Conservation (phyloP, 2,113 vertebrate species). For the Oryzias melastigma region DNA sequence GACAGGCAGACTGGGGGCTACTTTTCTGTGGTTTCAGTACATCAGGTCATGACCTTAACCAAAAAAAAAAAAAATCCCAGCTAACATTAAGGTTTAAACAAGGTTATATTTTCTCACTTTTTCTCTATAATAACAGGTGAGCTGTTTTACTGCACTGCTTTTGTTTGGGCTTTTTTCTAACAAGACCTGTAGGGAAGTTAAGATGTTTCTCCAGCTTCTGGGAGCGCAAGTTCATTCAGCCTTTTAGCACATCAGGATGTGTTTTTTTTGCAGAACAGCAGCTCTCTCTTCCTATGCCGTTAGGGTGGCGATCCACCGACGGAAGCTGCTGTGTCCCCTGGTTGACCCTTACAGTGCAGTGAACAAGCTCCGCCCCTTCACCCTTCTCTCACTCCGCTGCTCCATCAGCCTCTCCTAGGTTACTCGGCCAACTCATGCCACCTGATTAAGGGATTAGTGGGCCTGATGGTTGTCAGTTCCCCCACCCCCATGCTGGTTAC, state of each 20-base stretch:
- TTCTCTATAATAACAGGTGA: slow-evolving; percentile 56
- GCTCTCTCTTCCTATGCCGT: slow-evolving; percentile 36
- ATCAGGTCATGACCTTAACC: slow-evolving; percentile 56
- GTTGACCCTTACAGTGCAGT: slow-evolving; percentile 69
- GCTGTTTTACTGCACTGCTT: slow-evolving; percentile 34
- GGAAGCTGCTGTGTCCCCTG: slow-evolving; percentile 71
- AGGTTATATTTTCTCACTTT: slow-evolving; percentile 33
- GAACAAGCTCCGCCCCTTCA: slow-evolving; percentile 35
- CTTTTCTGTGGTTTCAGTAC: slow-evolving; percentile 68
- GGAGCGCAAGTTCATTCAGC: slow-evolving; percentile 17
- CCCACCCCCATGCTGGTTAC: slow-evolving; percentile 47
- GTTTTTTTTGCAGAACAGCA: slow-evolving; percentile 32
- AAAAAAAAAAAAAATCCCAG: slow-evolving; percentile 16
- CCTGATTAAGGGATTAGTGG: slow-evolving; percentile 79
- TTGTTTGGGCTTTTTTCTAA: slow-evolving; percentile 23
- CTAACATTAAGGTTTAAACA: slow-evolving; percentile 45
- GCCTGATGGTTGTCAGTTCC: slow-evolving; percentile 73
- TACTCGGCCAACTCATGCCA: slow-evolving; percentile 67
- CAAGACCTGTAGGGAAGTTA: slow-evolving; percentile 21
- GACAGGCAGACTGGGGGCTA: slow-evolving; percentile 42
- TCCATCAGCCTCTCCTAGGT: slow-evolving; percentile 60
- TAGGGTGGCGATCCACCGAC: slow-evolving; percentile 56
- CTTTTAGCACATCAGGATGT: slow-evolving; percentile 2
- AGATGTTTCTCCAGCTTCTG: slow-evolving; percentile 24
- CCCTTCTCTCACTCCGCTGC: slow-evolving; percentile 32